Percentiles rank a stretch among this genome's conserved stretches.
phyloP scores from a whole-genome alignment of 2,888 invertebrate species.

The Phymatocera aterrima region DNA sequence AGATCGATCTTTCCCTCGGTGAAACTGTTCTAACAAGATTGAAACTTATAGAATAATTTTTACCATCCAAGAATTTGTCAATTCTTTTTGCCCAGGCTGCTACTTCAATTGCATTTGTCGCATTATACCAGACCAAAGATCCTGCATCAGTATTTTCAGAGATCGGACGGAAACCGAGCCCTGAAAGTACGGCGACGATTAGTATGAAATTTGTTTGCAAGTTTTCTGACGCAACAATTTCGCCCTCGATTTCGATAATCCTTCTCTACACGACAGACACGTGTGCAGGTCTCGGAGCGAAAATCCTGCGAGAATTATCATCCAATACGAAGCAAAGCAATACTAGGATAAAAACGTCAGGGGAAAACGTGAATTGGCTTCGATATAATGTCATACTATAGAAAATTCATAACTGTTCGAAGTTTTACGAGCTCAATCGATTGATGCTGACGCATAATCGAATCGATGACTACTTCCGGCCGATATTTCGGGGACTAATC shows the following conservation, averaged over 20 bases:
- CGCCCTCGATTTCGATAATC: background rate
- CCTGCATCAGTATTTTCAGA: conserved; percentile 77
- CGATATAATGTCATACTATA: too few species aligned
- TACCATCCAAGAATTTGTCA: conserved; percentile 79
- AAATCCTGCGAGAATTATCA: too few species aligned
- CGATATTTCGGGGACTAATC: background rate
- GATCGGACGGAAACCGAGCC: conserved; percentile 82
- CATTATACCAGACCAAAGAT: conserved; percentile 79
- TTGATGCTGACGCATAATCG: too few species aligned
- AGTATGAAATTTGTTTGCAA: background rate
- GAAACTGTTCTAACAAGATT: background rate
- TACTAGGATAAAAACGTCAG: too few species aligned
- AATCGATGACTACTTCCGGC: background rate
- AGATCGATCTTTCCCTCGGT: background rate
- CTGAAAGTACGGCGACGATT: conserved; percentile 68
- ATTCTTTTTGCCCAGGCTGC: conserved; percentile 77
- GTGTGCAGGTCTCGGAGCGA: too few species aligned
- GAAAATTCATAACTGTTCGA: too few species aligned
- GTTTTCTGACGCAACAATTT: conserved; percentile 1
- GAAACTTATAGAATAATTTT: conserved; percentile 61
- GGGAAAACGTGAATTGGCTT: too few species aligned
- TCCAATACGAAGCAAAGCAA: background rate
- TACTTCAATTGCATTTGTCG: conserved; percentile 76
- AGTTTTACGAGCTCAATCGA: background rate
- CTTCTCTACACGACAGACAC: too few species aligned